Evolutionary conservation across 1,140 invertebrate genomes (phyloP), one percentile per base, ranked within the genome.

Genomic region (Chymomyza costata): DNA sequence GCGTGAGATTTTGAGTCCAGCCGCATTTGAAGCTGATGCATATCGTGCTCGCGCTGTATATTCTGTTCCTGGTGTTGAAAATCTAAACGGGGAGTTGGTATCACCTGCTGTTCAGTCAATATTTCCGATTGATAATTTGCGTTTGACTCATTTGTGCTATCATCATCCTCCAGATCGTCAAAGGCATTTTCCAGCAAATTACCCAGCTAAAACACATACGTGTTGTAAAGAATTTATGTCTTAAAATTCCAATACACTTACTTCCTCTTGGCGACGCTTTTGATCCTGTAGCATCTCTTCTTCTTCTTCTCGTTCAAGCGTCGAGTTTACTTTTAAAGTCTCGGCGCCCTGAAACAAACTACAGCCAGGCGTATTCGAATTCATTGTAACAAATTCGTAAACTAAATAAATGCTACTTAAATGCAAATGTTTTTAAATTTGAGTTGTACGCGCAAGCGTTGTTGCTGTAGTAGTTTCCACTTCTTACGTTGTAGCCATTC

Each of bases 261-360:
- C 89, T 86, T 90, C 89, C 48, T 86, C 86, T 37, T 89, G 84
- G 10, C 87, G 84, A 31, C 89, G 83, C 65, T 87, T 89, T 67
- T 89, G 87, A 71, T 90, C 89, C 74, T 89, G 88, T 1, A 89
- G 45, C 35, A 86, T 88, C 63, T 90, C 89, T 53, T 90, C 88
- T 50, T 90, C 88, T 47, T 89, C 86, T 55, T 87, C 83, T 18
- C 87, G 85, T 58, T 88, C 88, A 40, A 86, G 73, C 60, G 86
- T 88, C 39, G 87, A 88, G 62, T 89, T 88, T 49, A 90, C 85
- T 50, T 89, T 87, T 35, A 89, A 87, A 46, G 87, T 87, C 5
- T 86, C 86, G 15, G 84, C 87, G 16, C 88, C 89, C 83, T 89
- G 87, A 61, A 90, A 90, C 40, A 90, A 73, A 82, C 89, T 90